Evolutionary conservation across 2,113 vertebrate genomes (phyloP), one percentile per base, ranked within the genome.

Genomic region (Daboia siamensis): DNA sequence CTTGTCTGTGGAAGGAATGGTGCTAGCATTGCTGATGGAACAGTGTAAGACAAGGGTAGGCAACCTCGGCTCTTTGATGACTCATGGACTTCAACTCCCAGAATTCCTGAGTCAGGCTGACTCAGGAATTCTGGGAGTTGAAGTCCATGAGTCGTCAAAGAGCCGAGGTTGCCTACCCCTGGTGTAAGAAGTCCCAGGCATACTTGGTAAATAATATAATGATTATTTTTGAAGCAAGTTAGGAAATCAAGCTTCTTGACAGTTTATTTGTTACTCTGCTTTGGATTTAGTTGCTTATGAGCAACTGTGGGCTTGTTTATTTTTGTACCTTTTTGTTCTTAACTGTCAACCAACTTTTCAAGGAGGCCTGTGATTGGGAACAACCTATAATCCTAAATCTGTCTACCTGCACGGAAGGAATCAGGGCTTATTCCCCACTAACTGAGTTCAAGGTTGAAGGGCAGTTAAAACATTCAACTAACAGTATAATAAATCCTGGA

Each of bases 281-380:
- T 91, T 5, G 12, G 39, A 88, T 92, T 92, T 52, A 56, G 85
- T 96, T 90, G 94, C 92, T 96, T 93, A 33, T 57, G 54, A 87
- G 54, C 90, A 94, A 23, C 46, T 26, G 59, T n/a, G 69, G 69
- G 8, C 74, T 44, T 44, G 23, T 54, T n/a, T 15, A 23, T 90
- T 55, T 89, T 80, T 80, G 51, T 39, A 56, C 24, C 33, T 17
- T 55, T 54, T 90, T 54, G 69, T 15, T 23, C n/a, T 52, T 90
- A 26, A 17, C 12, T 24, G 51, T 51, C 20, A 51, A 86, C 44
- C 84, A 64, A 61, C 21, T 23, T 61, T 87, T 46, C 56, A 61
- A 29, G 17, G 17, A 9, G 26, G 39, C 54, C n/a, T 86, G 8
- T 29, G 51, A 48, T n/a, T 29, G 21, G 33, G 17, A 80, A 20